Percentiles rank a stretch among this genome's conserved stretches.
phyloP scores from a whole-genome alignment of 2,113 vertebrate species.

The Jaculus jaculus region DNA sequence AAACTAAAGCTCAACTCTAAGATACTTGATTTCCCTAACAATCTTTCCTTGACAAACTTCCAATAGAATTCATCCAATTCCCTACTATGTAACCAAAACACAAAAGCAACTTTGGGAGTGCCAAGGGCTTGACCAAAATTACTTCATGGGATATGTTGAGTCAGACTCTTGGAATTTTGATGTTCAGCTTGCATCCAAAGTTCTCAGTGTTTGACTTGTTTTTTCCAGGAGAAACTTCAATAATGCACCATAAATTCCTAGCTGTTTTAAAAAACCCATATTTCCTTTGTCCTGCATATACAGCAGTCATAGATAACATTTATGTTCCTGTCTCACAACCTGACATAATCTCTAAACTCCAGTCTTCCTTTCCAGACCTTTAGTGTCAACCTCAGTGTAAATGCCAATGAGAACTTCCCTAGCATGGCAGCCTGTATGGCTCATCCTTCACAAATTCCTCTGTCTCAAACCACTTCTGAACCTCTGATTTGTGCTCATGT shows the following conservation, averaged over 20 bases:
- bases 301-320: not conserved
- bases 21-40: not conserved
- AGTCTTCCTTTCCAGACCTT: not conserved
- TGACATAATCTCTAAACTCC: not conserved
- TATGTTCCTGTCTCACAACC: not conserved
- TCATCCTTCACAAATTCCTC: not conserved
- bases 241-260: not conserved
- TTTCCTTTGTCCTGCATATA: not conserved
- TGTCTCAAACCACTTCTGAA: not conserved
- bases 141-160: not conserved
- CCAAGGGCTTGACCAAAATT: not conserved
- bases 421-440: not conserved
- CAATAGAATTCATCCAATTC: not conserved
- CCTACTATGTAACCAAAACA: not conserved
- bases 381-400: not conserved
- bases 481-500: not conserved
- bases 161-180: not conserved
- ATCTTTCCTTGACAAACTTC: not conserved
- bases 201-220: not conserved
- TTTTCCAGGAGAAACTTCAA: not conserved
- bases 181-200: constrained; percentile 12
- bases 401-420: not conserved
- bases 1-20: not conserved
- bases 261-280: not conserved
- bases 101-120: not conserved